Evolutionary conservation across 2,797 vertebrate genomes (phyloP).

Genomic region (Pangasius sanitwongsei): DNA sequence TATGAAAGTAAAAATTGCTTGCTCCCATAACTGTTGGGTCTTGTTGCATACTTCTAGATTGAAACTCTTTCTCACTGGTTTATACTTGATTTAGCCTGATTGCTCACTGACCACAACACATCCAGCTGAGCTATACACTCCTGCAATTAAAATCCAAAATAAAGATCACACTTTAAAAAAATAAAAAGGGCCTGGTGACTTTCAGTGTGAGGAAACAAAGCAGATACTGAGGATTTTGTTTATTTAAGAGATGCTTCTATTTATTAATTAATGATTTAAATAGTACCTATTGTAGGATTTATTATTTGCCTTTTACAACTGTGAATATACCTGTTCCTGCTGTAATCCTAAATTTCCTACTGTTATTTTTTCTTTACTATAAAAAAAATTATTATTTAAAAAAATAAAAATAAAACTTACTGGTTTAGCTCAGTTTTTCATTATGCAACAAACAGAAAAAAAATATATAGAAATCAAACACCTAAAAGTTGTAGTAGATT

Average conservation of each 20-base stretch:
- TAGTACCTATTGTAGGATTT: background rate
- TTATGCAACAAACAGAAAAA: background rate
- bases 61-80: background rate
- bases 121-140: slow-evolving; percentile 45
- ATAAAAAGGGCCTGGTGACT: background rate
- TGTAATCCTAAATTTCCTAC: background rate
- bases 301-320: background rate
- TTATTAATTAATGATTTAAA: background rate
- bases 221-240: slow-evolving; percentile 8
- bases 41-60: background rate
- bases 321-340: background rate
- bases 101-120: slow-evolving; percentile 50
- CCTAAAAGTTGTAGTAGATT: background rate
- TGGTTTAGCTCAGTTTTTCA: background rate
- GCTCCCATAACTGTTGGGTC: background rate
- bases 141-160: slow-evolving; percentile 49
- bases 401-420: background rate
- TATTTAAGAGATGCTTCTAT: background rate
- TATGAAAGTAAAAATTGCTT: background rate
- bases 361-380: too few species aligned
- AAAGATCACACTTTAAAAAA: slow-evolving; percentile 14
- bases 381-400: background rate
- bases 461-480: background rate
- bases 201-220: slow-evolving; percentile 7
- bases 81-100: slow-evolving; percentile 15